Evolutionary conservation across 1,140 invertebrate genomes (phyloP).

Genomic region (Cherax quadricarinatus): DNA sequence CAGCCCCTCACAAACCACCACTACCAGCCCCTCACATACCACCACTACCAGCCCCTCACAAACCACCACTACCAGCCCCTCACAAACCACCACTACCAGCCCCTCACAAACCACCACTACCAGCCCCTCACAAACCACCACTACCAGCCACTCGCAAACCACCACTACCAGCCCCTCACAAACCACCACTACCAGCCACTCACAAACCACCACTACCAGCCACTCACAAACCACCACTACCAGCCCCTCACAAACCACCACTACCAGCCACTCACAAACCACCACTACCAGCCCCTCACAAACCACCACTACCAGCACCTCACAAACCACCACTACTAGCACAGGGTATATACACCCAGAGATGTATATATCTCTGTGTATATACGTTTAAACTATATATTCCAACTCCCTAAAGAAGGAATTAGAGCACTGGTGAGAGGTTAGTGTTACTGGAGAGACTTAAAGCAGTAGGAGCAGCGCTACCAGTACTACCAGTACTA

Average conservation of each 20-base stretch:
- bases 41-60: slow-evolving; percentile 8
- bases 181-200: slow-evolving; percentile 7
- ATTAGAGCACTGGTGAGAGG: too few relatives aligned
- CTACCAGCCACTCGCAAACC: too few relatives aligned
- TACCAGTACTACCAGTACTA: not conserved
- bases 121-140: too few relatives aligned
- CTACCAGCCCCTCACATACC: not conserved
- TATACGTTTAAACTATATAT: not conserved
- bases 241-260: too few relatives aligned
- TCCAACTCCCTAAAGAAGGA: not conserved
- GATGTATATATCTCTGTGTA: too few relatives aligned
- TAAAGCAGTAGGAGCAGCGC: not conserved
- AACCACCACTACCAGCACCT: not conserved
- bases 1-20: too few relatives aligned
- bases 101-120: slow-evolving; percentile 11
- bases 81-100: not conserved
- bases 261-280: not conserved
- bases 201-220: too few relatives aligned
- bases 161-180: not conserved
- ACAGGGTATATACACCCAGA: not conserved
- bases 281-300: not conserved
- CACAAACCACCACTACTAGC: not conserved
- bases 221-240: too few relatives aligned
- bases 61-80: too few relatives aligned
- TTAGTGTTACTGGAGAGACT: not conserved